A percentile compares a stretch with the other conserved stretches of the same genome.
phyloP scores from a whole-genome alignment of 2,113 vertebrate species.

The Perognathus longimembris region DNA sequence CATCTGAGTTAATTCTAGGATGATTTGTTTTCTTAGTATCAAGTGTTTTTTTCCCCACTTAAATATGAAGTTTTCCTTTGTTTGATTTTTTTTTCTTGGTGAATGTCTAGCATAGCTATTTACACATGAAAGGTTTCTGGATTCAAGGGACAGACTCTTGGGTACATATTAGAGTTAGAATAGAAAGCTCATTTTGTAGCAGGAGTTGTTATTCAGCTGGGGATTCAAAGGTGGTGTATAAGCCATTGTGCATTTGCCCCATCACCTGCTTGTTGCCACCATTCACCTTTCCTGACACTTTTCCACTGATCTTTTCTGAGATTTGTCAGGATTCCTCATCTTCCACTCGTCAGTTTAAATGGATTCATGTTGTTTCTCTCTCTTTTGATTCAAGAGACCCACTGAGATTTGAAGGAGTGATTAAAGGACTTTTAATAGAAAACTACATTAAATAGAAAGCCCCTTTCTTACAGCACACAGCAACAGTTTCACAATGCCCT shows the following conservation, averaged over 20 bases:
- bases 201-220: not conserved
- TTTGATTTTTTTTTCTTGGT: constrained; percentile 77
- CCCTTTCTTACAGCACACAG: not conserved
- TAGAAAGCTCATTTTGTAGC: not conserved
- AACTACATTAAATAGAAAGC: not conserved
- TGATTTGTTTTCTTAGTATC: constrained; percentile 71
- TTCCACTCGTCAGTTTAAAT: not conserved
- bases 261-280: not conserved
- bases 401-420: not conserved
- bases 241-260: not conserved
- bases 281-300: not conserved
- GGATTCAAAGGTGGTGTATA: not conserved
- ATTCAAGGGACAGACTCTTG: constrained; percentile 26
- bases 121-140: constrained; percentile 68
- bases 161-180: not conserved
- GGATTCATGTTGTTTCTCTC: not conserved
- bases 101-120: constrained; percentile 66
- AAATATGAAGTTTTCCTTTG: constrained; percentile 53
- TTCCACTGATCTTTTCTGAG: not conserved
- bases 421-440: constrained; percentile 10
- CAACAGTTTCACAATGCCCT: not conserved
- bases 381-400: not conserved
- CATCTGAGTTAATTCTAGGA: constrained; percentile 43
- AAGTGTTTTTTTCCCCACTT: constrained; percentile 42
- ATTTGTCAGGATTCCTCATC: not conserved